A percentile compares a stretch with the other conserved stretches of the same genome.
phyloP scores from a whole-genome alignment of 2,113 vertebrate species.

The Tauraco erythrolophus region DNA sequence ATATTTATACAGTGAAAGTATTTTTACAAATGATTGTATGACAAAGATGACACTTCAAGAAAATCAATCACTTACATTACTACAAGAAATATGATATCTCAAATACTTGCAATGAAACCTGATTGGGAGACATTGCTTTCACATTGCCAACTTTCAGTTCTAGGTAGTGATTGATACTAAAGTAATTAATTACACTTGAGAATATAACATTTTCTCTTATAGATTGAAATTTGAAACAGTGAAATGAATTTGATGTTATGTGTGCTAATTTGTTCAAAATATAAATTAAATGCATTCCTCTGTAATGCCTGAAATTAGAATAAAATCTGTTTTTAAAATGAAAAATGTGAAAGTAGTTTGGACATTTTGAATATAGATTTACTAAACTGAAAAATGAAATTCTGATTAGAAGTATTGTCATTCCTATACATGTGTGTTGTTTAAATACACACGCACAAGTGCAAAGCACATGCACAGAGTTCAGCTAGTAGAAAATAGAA shows the following conservation, averaged over 20 bases:
- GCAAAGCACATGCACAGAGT: neutral
- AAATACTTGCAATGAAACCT: neutral
- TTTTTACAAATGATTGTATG: neutral
- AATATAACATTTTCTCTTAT: neutral
- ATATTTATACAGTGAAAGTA: neutral
- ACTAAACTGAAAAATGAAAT: neutral
- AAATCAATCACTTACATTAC: slow-evolving; percentile 17
- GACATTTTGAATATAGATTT: neutral
- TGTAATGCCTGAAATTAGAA: neutral
- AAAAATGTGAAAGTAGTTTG: neutral
- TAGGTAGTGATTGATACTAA: neutral
- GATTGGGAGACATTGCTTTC: neutral
- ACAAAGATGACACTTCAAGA: neutral
- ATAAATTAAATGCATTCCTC: neutral
- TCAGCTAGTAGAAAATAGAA: neutral
- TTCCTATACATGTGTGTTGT: neutral
- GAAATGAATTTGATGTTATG: neutral
- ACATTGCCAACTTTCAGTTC: neutral
- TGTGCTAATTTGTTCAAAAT: neutral
- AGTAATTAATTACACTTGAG: neutral
- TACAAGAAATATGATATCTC: neutral
- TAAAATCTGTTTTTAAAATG: neutral
- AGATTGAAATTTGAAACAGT: neutral
- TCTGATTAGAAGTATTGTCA: neutral
- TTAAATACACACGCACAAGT: rapidly evolving